These are phyloP conservation scores for Chlamydotis undulata DNA, from an alignment of 2,113 vertebrate species.

Conservation along the genomic window DNA sequence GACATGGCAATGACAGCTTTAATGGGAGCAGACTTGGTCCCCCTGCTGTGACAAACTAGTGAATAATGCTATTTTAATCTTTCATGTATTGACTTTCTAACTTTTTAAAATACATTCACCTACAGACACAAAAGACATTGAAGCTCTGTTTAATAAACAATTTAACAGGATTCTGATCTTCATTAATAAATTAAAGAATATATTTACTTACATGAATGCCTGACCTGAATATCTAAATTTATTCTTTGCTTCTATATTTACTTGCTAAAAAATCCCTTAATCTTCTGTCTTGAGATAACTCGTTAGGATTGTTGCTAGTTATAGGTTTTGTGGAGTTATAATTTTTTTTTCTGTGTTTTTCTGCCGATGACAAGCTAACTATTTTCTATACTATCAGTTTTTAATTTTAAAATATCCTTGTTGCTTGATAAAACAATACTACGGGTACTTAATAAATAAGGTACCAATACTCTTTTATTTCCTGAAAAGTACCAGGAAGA, in stretches of 20 bases:
- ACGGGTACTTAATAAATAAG: neutral
- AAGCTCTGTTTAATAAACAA: conserved; percentile 58
- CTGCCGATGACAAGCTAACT: neutral
- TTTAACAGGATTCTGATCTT: conserved; percentile 58
- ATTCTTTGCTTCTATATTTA: conserved; percentile 49
- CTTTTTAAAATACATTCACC: conserved; percentile 34
- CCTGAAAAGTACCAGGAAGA: neutral
- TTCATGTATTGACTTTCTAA: conserved; percentile 46
- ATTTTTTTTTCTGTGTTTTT: neutral
- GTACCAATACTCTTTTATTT: neutral
- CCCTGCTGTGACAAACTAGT: conserved; percentile 55
- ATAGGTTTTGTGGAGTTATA: neutral
- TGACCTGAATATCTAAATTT: conserved; percentile 29
- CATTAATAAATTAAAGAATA: conserved; percentile 65
- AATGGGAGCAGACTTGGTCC: conserved; percentile 48
- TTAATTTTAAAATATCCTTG: conserved; percentile 1
- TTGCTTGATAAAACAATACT: conserved; percentile 1
- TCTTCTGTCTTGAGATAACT: conserved; percentile 3
- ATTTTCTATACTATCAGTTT: neutral
- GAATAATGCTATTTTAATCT: conserved; percentile 66
- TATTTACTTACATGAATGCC: conserved; percentile 49
- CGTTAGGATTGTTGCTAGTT: neutral
- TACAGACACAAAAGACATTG: conserved; percentile 8
- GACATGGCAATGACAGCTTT: conserved; percentile 18
- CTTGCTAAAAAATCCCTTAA: neutral